Evolutionary conservation across 23 tunicate species (phyloP), one percentile per base, ranked within the genome.

Genomic region (Styela plicata): DNA sequence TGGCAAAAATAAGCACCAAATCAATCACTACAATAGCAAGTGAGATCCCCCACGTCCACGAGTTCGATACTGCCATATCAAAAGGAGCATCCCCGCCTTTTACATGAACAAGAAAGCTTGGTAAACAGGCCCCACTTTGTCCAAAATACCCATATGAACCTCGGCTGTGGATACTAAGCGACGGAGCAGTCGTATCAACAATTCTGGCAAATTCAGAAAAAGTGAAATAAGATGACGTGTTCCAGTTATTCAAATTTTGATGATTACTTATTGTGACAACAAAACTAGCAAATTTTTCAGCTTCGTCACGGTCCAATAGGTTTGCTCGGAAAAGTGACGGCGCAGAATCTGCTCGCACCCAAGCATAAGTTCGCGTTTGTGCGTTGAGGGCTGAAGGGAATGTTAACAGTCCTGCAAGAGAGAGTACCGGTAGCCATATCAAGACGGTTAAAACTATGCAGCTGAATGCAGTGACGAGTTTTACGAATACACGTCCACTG

Each of bases 1-100:
- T 76, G 81, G 22, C 36, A 26, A 76, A 21, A n/a, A 76, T 53
- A 0, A 76, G 64, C 21, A 44, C 1, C 63, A 76, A 76, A 53
- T 76, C 53, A 65, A 76, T 20, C 10, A 44, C 66, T 7, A 76
- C 31, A 2, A 76, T 76, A 36, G 37, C 22, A 13, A 53, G 63
- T 1, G 81, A 76, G 17, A 76, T 24, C 0, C 31, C 28, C 33
- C 52, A 25, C 66, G 81, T 13, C 31, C 64, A 23, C 16, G 33
- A 20, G 81, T 76, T 76, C n/a, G 81, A 76, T 10, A 76, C 66
- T 0, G 81, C 81, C 33, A 76, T 76, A n/a, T 76, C 81, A 44
- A 24, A 53, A 10, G 81, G 81, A 19, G 81, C 66, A 19, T 76
- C 66, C 27, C 81, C 81, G 65, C 81, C 66, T 7, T 26, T 53